Evolutionary conservation across 2,113 vertebrate genomes (phyloP), one percentile per base, ranked within the genome.

Genomic region (Gallinago media): DNA sequence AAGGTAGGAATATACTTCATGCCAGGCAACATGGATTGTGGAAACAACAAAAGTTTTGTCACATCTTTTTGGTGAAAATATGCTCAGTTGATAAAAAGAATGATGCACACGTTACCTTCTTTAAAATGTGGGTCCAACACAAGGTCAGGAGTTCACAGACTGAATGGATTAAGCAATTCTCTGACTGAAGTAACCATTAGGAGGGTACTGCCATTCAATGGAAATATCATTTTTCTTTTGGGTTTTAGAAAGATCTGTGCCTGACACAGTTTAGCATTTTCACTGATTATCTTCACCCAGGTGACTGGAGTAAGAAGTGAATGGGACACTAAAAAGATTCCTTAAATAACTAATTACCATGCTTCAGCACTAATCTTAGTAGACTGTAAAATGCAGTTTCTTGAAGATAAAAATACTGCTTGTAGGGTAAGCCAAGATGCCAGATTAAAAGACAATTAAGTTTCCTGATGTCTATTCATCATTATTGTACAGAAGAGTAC

Each of bases 381-480:
- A 44, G 63, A 59, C 46, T 74, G 31, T 56, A 74, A 77, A 87
- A 56, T 36, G 18, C 2, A 2, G 65, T 68, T 89, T 84, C 52
- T 87, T 72, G 56, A 59, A 81, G 38, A 54, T 61, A 81, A 92
- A 95, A 96, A 86, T 83, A 66, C 47, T 62, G 7, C n/a, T 82
- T 54, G 7, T 36, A 10, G 10, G 59, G 38, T 46, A 73, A 76
- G 46, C 31, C 62, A 66, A 70, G 83, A 55, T 63, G 31, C 25
- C 32, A 87, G 31, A 72, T 78, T 78, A 87, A 80, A 81, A 90
- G 56, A 42, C 54, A 58, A 9, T 62, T 66, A 77, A 54, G n/a
- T 94, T 92, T 68, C 58, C 12, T 66, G 23, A 71, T 38, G 52
- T 71, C 76, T 90, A 77, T 94, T 95, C 59, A 38, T 77, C 19